These are phyloP conservation scores for Limnephilus lunatus DNA, from an alignment of 2,888 invertebrate species.

Conservation along the genomic window DNA sequence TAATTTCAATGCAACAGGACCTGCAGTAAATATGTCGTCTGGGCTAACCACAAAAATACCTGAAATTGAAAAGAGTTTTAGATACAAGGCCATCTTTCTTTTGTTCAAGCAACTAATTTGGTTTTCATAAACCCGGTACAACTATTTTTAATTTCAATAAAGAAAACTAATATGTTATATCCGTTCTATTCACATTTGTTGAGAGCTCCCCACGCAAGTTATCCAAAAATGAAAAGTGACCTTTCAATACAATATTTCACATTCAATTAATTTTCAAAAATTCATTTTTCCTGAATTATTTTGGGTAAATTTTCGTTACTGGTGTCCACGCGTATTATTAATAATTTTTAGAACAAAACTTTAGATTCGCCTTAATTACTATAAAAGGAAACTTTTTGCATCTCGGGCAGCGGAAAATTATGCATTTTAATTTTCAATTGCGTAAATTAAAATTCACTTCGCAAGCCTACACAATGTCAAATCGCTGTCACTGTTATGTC, in stretches of 20 bases:
- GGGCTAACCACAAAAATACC: conserved; percentile 86
- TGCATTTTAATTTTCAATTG: no score
- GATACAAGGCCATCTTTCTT: not conserved
- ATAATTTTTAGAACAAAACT: no score
- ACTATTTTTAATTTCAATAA: not conserved
- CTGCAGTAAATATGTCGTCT: conserved; percentile 80
- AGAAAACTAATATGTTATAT: not conserved
- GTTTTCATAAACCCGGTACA: not conserved
- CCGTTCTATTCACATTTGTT: not conserved
- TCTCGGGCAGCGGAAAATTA: no score
- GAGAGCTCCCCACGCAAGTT: not conserved
- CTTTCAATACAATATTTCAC: not conserved
- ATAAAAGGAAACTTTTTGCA: no score
- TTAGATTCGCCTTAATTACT: no score
- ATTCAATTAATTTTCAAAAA: not conserved
- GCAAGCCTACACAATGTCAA: no score
- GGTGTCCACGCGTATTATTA: no score
- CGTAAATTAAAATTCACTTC: no score
- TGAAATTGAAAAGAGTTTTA: conserved; percentile 66
- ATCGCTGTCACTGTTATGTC: no score
- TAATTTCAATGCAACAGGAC: conserved; percentile 78
- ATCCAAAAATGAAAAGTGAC: not conserved
- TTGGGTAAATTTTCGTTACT: no score
- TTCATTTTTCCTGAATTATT: not conserved
- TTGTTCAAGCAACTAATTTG: not conserved